phyloP scores from a whole-genome alignment of 2,113 vertebrate genomes.

The Marmota flaviventris region DNA sequence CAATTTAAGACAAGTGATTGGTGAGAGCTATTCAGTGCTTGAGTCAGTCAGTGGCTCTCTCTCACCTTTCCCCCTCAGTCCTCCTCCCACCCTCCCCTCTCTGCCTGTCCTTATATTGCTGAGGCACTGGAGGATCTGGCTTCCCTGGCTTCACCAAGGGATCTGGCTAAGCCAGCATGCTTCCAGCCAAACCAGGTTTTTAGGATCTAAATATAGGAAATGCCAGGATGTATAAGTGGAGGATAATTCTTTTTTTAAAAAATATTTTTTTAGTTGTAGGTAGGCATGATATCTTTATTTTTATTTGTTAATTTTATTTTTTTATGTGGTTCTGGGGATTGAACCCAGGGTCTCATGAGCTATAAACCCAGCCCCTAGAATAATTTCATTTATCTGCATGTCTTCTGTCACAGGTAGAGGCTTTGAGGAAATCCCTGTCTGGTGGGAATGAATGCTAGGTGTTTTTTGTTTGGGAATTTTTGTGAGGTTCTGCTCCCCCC shows the following conservation, averaged over 20 bases:
- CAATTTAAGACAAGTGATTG: constrained; percentile 72
- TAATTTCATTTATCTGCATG: neutral
- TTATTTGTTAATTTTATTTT: too few relatives aligned
- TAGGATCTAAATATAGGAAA: constrained; percentile 37
- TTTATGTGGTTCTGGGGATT: too few relatives aligned
- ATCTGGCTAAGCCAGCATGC: neutral
- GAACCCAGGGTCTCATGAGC: too few relatives aligned
- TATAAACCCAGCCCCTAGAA: too few relatives aligned
- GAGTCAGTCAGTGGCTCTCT: constrained; percentile 36
- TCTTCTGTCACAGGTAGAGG: constrained; percentile 38
- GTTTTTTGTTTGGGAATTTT: constrained; percentile 21
- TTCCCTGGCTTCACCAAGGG: constrained; percentile 28
- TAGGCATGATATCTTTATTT: too few relatives aligned
- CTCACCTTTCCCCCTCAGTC: neutral
- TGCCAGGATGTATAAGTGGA: constrained; percentile 37
- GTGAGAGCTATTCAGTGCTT: constrained; percentile 75
- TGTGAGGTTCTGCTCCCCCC: neutral
- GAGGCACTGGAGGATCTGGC: neutral
- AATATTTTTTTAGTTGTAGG: neutral
- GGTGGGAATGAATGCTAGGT: constrained; percentile 17
- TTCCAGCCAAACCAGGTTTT: neutral
- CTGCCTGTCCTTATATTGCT: neutral
- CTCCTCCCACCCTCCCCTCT: neutral
- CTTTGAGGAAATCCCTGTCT: constrained; percentile 69
- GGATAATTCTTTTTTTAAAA: neutral